Evolutionary conservation across 2,113 vertebrate species (phyloP).

Genomic region (Ifrita kowaldi): DNA sequence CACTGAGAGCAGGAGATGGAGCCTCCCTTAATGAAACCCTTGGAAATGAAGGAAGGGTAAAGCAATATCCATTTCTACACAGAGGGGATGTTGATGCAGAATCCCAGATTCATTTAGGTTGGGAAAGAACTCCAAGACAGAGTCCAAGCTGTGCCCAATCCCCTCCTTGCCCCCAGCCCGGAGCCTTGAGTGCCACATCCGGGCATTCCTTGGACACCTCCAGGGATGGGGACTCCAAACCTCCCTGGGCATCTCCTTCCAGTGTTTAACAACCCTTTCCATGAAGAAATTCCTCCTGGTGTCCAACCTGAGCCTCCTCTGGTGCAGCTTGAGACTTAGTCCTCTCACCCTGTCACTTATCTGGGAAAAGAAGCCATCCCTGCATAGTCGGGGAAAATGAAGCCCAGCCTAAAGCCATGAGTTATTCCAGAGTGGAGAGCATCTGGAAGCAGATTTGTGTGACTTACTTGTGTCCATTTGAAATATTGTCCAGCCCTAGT

Average conservation of each 20-base stretch:
- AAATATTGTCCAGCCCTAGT: neutral
- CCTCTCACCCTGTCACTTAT: neutral
- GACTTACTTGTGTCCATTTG: neutral
- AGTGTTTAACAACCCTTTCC: neutral
- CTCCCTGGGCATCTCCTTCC: neutral
- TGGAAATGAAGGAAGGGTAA: neutral
- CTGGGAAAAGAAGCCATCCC: neutral
- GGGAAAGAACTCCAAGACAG: neutral
- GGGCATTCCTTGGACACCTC: fast-evolving
- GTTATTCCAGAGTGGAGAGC: neutral
- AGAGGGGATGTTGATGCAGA: neutral
- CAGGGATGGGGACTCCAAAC: neutral
- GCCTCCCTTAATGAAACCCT: neutral
- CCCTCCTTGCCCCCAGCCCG: neutral
- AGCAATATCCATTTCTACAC: neutral
- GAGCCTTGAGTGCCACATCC: fast-evolving
- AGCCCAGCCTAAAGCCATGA: neutral
- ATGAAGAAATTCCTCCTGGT: neutral
- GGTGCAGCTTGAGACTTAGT: neutral
- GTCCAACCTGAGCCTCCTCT: neutral
- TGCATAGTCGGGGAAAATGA: fast-evolving
- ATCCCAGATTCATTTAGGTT: neutral
- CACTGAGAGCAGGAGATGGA: neutral
- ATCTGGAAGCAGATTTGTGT: neutral
- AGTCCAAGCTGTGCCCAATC: fast-evolving